phyloP scores from a whole-genome alignment of 2,888 invertebrate genomes.

The Tenthredo mesomela region DNA sequence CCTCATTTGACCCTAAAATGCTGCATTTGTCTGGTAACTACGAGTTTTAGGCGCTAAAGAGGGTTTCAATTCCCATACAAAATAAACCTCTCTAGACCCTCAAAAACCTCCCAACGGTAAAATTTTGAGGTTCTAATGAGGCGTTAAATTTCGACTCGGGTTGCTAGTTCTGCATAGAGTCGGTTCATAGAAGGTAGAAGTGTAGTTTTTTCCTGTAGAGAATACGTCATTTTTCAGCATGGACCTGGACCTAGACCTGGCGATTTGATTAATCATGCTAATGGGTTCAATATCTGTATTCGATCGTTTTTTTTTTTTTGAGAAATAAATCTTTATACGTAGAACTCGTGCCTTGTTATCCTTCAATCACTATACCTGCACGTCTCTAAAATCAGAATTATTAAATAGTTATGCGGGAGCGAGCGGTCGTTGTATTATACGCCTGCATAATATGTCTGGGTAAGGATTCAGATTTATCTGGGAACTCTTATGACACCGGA shows the following conservation, averaged over 20 bases:
- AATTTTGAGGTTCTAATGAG: too few relatives aligned
- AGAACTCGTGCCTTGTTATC: neutral
- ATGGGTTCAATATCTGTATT: neutral
- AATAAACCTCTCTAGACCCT: too few relatives aligned
- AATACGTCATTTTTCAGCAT: neutral
- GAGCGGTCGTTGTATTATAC: neutral
- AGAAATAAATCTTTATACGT: neutral
- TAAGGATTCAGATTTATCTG: neutral
- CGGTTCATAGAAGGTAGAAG: neutral
- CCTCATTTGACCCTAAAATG: too few relatives aligned
- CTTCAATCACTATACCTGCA: neutral
- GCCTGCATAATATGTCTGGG: neutral
- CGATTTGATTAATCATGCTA: neutral
- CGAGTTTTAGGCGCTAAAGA: too few relatives aligned
- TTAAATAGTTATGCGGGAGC: neutral
- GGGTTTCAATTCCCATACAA: too few relatives aligned
- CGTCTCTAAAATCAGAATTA: neutral
- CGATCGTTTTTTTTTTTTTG: neutral
- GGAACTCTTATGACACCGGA: slow-evolving; percentile 7
- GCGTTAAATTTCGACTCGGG: too few relatives aligned
- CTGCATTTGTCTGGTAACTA: too few relatives aligned
- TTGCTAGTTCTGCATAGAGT: neutral
- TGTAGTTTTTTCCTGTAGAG: neutral
- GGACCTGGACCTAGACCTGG: neutral
- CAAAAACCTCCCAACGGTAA: too few relatives aligned